Evolutionary conservation across 2,888 invertebrate genomes (phyloP).

Genomic region (Apocheima hispidaria): DNA sequence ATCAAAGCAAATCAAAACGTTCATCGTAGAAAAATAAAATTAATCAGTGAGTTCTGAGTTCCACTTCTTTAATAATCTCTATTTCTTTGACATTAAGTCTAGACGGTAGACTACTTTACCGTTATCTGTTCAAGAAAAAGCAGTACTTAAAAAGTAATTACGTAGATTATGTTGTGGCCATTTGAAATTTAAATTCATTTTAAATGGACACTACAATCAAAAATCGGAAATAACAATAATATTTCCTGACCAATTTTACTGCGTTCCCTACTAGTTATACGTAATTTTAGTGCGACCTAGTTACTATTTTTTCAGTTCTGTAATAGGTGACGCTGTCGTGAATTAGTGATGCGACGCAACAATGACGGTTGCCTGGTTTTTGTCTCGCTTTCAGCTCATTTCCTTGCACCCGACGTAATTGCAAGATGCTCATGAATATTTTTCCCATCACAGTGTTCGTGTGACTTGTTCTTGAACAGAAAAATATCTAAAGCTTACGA

Average conservation of each 20-base stretch:
- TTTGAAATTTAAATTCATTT: too few species aligned
- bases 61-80: conserved; percentile 1
- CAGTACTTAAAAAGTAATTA: too few species aligned
- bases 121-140: conserved; percentile 10
- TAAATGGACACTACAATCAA: too few species aligned
- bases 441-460: conserved; percentile 6
- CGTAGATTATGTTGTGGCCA: too few species aligned
- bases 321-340: conserved; percentile 15
- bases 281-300: too few species aligned
- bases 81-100: conserved; percentile 31
- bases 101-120: conserved; percentile 32
- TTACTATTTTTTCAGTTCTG: too few species aligned
- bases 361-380: conserved; percentile 21
- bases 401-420: conserved; percentile 27
- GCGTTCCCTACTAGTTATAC: neutral
- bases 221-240: too few species aligned
- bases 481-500: conserved; percentile 5
- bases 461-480: conserved; percentile 2
- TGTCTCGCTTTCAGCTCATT: conserved; percentile 25
- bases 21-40: neutral
- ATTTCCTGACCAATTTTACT: too few species aligned
- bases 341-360: conserved; percentile 28
- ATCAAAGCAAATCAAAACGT: too few species aligned
- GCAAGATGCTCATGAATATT: conserved; percentile 24
- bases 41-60: too few species aligned